Base-by-base conservation (phyloP, 2,797 vertebrate species). In the Aselliscus stoliczkanus region DNA sequence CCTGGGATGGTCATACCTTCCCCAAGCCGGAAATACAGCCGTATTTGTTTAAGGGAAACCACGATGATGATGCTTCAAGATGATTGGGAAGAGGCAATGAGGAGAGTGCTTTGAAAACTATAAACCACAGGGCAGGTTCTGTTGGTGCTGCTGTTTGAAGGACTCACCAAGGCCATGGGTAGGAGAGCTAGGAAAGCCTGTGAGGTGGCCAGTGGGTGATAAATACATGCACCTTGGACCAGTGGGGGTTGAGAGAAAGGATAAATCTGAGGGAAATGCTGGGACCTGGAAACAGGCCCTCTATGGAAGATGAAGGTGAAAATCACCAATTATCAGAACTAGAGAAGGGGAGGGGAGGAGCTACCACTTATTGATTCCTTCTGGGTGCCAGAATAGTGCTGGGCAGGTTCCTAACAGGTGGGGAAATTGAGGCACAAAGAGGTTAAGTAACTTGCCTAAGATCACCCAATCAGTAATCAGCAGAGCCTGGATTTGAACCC, bases 141-240 rank as follows among this genome's bases (percentile, higher is more conserved):
- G 23, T 18, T 65, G 34, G 62, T 54, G 95, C 87, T 76, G 0
- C 44, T 6, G 56, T 47, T 20, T 9, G 27, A 65, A 25, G 31
- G 65, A 64, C 64, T 64, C 85, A 2, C 15, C 0, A n/a, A 25
- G 37, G 47, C 2, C 2, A 27, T 2, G 52, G 25, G 62, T 1
- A 50, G 18, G 29, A 58, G 29, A 65, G 23, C 11, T 25, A 29
- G n/a, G 39, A 79, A 31, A 44, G 31, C 17, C 39, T 15, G 15
- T 7, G 11, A 58, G 31, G 50, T 13, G 4, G 42, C 64, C n/a
- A 0, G 4, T 0, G 25, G 21, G 25, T n/a, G n/a, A n/a, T n/a
- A n/a, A n/a, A n/a, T n/a, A n/a, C n/a, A n/a, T n/a, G 17, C 37
- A 64, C 67, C 4, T 20, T 10, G 1, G 7, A 60, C 44, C 54